Evolutionary conservation across 2,113 vertebrate species (phyloP).

Genomic region (Myotis brandtii): DNA sequence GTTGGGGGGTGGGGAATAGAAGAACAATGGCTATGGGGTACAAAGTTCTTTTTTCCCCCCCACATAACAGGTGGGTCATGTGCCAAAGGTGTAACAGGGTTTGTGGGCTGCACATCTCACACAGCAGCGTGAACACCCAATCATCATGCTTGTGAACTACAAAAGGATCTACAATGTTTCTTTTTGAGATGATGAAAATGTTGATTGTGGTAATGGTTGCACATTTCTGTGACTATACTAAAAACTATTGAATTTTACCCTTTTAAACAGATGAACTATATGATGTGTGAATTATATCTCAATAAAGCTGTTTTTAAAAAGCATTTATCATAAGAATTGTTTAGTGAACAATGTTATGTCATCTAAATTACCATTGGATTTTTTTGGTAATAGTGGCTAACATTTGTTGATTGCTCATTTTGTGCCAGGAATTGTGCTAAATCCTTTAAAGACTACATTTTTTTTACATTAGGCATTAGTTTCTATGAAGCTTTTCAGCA

Average conservation of each 20-base stretch:
- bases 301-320: neutral
- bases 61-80: constrained; percentile 84
- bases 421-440: neutral
- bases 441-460: neutral
- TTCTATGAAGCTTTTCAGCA: neutral
- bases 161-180: constrained; percentile 84
- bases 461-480: neutral
- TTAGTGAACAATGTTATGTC: neutral
- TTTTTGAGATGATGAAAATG: neutral
- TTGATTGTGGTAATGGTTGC: neutral
- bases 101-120: constrained; percentile 82
- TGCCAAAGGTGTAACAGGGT: constrained; percentile 83
- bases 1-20: neutral
- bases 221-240: neutral
- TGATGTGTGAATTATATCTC: neutral
- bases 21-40: neutral
- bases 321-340: neutral
- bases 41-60: neutral
- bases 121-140: constrained; percentile 80
- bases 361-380: neutral
- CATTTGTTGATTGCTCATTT: neutral
- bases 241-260: neutral
- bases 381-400: neutral
- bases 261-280: neutral
- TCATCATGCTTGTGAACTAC: constrained; percentile 85